These are phyloP conservation scores for Microctonus hyperodae DNA, from an alignment of 2,888 invertebrate species.

Conservation along the genomic window DNA sequence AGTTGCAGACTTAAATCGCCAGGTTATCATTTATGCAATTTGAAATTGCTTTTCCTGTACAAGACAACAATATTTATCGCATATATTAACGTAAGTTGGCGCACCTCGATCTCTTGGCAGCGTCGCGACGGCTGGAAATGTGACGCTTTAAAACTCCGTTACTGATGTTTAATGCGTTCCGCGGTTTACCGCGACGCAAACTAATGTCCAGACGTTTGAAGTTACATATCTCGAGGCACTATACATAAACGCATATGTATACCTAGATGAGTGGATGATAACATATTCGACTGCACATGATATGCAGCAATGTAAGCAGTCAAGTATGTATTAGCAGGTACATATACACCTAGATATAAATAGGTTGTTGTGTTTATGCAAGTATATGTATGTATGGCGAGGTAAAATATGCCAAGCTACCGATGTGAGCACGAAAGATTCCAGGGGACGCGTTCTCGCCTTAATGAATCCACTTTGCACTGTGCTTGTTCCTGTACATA, in stretches of 20 bases:
- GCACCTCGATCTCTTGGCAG: conserved; percentile 23
- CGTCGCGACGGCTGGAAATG: conserved; percentile 36
- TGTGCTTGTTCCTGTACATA: conserved; percentile 22
- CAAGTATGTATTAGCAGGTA: conserved; percentile 15
- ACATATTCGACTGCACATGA: conserved; percentile 27
- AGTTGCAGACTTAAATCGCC: neutral
- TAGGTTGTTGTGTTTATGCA: conserved; percentile 3
- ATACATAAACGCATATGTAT: conserved; percentile 30
- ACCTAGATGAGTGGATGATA: conserved; percentile 33
- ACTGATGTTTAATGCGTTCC: conserved; percentile 61
- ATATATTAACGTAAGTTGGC: conserved; percentile 1
- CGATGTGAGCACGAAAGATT: conserved; percentile 49
- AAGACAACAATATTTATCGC: conserved; percentile 3
- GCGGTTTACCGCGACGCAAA: conserved; percentile 58
- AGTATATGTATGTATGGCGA: conserved; percentile 14
- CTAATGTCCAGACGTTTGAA: conserved; percentile 56
- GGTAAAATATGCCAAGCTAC: conserved; percentile 45
- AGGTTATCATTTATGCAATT: neutral
- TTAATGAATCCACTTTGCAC: conserved; percentile 61
- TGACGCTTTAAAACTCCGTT: conserved; percentile 53
- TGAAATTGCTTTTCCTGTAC: neutral
- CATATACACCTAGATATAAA: conserved; percentile 13
- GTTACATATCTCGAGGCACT: conserved; percentile 37
- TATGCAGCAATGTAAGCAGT: conserved; percentile 17
- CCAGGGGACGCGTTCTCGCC: conserved; percentile 45